These are phyloP conservation scores for Agrochola lota DNA, from an alignment of 2,888 invertebrate genomes.

Conservation along the genomic window DNA sequence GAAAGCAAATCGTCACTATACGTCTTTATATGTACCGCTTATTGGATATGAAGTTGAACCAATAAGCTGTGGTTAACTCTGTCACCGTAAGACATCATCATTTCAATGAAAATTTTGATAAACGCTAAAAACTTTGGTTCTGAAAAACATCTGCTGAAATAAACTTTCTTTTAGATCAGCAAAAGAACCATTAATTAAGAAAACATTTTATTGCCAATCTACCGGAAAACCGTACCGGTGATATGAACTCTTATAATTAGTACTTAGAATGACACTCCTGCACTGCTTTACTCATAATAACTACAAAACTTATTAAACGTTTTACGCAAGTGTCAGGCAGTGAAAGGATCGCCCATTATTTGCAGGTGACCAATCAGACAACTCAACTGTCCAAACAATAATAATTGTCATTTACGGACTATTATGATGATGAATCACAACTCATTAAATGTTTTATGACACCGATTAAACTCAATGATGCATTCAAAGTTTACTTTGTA, in stretches of 20 bases:
- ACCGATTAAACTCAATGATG: constrained; percentile 1
- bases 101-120: background rate
- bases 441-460: constrained; percentile 10
- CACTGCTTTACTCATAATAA: background rate
- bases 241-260: background rate
- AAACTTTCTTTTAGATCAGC: background rate
- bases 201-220: background rate
- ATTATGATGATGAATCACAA: constrained; percentile 8
- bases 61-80: background rate
- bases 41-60: background rate
- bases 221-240: background rate
- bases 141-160: background rate
- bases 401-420: background rate
- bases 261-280: background rate
- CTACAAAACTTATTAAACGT: background rate
- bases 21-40: background rate
- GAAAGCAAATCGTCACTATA: constrained; percentile 30
- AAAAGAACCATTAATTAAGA: background rate
- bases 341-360: background rate
- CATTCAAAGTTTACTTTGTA: constrained; percentile 2
- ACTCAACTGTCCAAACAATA: constrained; percentile 22
- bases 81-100: background rate
- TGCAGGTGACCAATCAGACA: background rate
- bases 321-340: background rate
- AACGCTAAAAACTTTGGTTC: background rate